These are phyloP conservation scores for Cercocebus atys DNA, from an alignment of 2,113 vertebrate species.

Conservation along the genomic window DNA sequence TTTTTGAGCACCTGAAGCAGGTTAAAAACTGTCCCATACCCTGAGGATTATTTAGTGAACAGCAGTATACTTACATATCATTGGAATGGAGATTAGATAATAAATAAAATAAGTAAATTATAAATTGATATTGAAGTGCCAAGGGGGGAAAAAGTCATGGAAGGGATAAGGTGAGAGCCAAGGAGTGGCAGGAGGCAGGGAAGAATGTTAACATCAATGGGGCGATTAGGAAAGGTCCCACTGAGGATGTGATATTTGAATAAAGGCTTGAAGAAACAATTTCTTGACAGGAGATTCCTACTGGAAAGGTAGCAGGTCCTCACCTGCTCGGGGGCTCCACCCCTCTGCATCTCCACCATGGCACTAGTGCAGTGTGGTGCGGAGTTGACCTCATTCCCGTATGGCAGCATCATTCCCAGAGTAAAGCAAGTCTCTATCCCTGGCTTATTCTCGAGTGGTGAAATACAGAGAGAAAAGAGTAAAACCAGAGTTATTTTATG, in stretches of 20 bases:
- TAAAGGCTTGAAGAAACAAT: not conserved
- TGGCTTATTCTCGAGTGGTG: not conserved
- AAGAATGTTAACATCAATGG: not conserved
- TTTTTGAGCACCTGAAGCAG: not conserved
- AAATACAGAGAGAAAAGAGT: not conserved
- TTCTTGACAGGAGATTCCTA: not conserved
- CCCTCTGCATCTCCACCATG: rapidly evolving
- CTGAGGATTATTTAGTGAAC: not conserved
- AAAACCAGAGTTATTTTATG: not conserved
- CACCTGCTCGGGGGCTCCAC: not conserved
- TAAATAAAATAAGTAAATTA: not conserved
- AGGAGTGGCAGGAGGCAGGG: not conserved
- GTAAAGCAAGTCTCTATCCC: not conserved
- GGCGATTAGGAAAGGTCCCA: not conserved
- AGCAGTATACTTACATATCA: not conserved
- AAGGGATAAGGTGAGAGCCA: not conserved
- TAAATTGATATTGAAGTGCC: not conserved
- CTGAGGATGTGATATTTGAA: not conserved
- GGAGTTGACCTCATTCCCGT: not conserved
- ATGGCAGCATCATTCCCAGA: not conserved
- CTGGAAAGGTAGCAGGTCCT: not conserved
- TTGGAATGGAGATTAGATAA: not conserved
- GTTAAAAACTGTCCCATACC: not conserved
- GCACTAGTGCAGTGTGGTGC: not conserved
- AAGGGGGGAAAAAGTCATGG: not conserved